Conservation (phyloP, 2,113 vertebrate genomes). For the Drymodes brunneopygia region DNA sequence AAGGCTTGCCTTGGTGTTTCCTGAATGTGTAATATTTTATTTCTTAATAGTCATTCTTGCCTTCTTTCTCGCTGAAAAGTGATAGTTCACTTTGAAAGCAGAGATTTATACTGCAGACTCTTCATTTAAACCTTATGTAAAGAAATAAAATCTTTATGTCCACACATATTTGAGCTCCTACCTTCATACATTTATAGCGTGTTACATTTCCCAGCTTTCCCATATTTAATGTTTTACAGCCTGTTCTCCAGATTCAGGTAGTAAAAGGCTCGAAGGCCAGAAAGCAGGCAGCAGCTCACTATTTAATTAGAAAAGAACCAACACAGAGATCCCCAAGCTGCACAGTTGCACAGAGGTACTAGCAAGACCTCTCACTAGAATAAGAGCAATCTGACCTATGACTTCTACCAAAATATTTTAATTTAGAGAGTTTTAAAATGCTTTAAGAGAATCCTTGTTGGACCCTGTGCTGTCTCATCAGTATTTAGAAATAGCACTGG, state of each 20-base stretch:
- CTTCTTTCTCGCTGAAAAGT: conserved; percentile 47
- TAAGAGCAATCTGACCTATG: not conserved
- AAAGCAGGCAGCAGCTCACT: conserved; percentile 19
- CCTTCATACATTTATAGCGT: conserved; percentile 56
- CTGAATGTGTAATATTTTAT: conserved; percentile 21
- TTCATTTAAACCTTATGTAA: conserved; percentile 68
- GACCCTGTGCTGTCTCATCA: not conserved
- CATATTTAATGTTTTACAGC: conserved; percentile 64
- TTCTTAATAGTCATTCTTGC: conserved; percentile 14
- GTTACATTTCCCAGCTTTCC: conserved; percentile 68
- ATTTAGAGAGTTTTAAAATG: not conserved
- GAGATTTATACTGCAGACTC: conserved; percentile 40
- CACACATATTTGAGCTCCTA: conserved; percentile 58
- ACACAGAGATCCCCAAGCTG: not conserved
- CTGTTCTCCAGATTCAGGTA: conserved; percentile 61
- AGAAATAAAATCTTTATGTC: conserved; percentile 70
- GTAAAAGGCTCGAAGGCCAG: conserved; percentile 52
- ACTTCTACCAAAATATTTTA: not conserved
- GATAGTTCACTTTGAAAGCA: conserved; percentile 51
- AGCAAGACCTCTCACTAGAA: not conserved
- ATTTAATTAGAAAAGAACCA: conserved; percentile 52
- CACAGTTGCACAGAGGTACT: not conserved
- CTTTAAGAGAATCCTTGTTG: not conserved
- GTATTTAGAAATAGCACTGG: not conserved
- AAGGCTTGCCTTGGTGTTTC: not conserved